Conservation (phyloP, 2,113 vertebrate genomes). For the Parus major region DNA sequence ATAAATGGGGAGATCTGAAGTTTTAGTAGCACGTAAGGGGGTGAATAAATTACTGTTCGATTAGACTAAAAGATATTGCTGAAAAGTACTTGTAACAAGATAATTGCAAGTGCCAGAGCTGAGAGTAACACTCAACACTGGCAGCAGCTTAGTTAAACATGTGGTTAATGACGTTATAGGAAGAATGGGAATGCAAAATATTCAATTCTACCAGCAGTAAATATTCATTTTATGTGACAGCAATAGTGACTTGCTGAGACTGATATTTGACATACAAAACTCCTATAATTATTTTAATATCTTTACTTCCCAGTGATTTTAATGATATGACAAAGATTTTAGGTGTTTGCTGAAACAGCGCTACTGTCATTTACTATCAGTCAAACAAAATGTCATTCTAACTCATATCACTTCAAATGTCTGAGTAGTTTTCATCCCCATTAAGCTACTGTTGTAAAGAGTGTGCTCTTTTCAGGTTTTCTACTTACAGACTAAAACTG, state of each 20-base stretch:
- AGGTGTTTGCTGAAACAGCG: constrained; percentile 71
- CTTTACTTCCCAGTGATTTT: constrained; percentile 67
- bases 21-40: constrained; percentile 14
- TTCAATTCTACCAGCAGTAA: constrained; percentile 43
- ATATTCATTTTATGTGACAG: constrained; percentile 75
- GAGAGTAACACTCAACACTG: constrained; percentile 54
- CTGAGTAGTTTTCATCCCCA: constrained; percentile 25
- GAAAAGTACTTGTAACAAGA: constrained; percentile 54
- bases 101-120: constrained; percentile 60
- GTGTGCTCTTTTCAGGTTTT: neutral
- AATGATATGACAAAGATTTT: constrained; percentile 63
- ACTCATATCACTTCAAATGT: constrained; percentile 20
- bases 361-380: constrained; percentile 32
- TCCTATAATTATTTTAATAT: constrained; percentile 71
- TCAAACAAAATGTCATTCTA: constrained; percentile 65
- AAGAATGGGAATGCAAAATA: constrained; percentile 62
- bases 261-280: constrained; percentile 66
- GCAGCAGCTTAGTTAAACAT: constrained; percentile 71
- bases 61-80: constrained; percentile 68
- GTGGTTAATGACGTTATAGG: constrained; percentile 67
- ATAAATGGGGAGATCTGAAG: constrained; percentile 36
- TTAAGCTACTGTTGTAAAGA: constrained; percentile 17
- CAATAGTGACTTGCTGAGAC: constrained; percentile 69
- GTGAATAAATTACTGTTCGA: constrained; percentile 57
- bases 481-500: neutral